Evolutionary conservation across 2,888 invertebrate genomes (phyloP).

Genomic region (Ophonus ardosiacus): DNA sequence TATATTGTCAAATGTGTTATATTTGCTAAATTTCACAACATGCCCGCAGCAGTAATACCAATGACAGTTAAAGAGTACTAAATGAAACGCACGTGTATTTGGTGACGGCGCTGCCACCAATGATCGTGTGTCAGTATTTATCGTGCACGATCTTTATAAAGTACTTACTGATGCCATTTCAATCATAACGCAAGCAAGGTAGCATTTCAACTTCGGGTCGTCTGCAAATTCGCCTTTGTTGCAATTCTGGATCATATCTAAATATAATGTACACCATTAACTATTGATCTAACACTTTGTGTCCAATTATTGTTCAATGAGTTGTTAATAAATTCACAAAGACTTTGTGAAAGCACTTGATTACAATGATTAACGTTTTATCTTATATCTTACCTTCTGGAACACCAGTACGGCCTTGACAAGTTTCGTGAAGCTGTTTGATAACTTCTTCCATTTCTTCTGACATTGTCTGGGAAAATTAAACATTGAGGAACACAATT

Average conservation of each 20-base stretch:
- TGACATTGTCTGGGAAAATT: slow-evolving; percentile 28
- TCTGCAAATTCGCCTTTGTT: slow-evolving; percentile 72
- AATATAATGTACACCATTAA: neutral
- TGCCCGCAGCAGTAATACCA: too few species aligned
- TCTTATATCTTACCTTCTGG: slow-evolving; percentile 67
- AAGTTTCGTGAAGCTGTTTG: slow-evolving; percentile 68
- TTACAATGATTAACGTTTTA: too few species aligned
- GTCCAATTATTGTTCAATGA: neutral
- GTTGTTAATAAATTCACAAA: neutral
- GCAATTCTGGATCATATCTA: slow-evolving; percentile 71
- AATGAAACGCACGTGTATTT: too few species aligned
- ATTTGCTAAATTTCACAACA: too few species aligned
- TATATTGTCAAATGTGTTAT: too few species aligned
- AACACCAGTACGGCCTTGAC: slow-evolving; percentile 68
- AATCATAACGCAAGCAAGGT: slow-evolving; percentile 72
- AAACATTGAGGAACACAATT: neutral
- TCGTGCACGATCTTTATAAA: too few species aligned
- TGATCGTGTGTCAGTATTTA: too few species aligned
- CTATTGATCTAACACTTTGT: neutral
- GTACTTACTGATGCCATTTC: slow-evolving; percentile 71
- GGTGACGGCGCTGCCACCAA: too few species aligned
- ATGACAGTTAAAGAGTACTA: too few species aligned
- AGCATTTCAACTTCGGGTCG: slow-evolving; percentile 73
- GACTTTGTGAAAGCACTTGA: neutral
- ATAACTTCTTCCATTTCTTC: slow-evolving; percentile 67